A percentile compares a stretch with the other conserved stretches of the same genome.
Evolutionary conservation across 2,113 vertebrate species (phyloP).

Genomic region (Phycodurus eques): DNA sequence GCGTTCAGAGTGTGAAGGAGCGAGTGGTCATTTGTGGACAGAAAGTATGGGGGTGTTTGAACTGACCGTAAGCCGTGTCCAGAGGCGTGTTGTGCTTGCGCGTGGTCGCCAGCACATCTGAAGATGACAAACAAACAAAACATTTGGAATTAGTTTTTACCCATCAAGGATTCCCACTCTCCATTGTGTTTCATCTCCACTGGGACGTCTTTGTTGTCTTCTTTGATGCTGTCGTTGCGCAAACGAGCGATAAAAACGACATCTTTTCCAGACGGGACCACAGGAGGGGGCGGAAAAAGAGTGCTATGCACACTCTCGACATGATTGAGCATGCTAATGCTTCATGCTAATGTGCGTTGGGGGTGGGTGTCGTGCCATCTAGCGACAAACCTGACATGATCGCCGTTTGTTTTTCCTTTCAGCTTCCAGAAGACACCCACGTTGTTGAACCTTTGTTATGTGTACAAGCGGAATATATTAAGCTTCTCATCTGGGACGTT

Average conservation of each 20-base stretch:
- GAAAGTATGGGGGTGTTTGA: slow-evolving; percentile 2
- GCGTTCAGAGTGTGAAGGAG: neutral
- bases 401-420: neutral
- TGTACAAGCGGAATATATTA: neutral
- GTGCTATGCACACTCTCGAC: neutral
- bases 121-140: slow-evolving; percentile 22
- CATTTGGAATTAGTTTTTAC: neutral
- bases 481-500: neutral
- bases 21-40: neutral
- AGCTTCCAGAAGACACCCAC: neutral
- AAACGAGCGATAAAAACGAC: neutral
- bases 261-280: neutral
- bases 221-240: neutral
- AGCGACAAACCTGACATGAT: neutral
- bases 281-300: neutral
- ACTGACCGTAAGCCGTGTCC: slow-evolving; percentile 79
- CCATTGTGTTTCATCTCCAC: neutral
- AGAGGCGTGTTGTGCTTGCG: slow-evolving; percentile 72
- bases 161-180: neutral
- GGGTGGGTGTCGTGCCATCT: neutral
- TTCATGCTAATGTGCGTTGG: neutral
- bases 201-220: neutral
- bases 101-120: slow-evolving; percentile 77
- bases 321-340: neutral
- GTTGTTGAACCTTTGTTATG: neutral